These are phyloP conservation scores for Neosilurus mollespiculum DNA, from an alignment of 2,797 vertebrate species.

Conservation along the genomic window DNA sequence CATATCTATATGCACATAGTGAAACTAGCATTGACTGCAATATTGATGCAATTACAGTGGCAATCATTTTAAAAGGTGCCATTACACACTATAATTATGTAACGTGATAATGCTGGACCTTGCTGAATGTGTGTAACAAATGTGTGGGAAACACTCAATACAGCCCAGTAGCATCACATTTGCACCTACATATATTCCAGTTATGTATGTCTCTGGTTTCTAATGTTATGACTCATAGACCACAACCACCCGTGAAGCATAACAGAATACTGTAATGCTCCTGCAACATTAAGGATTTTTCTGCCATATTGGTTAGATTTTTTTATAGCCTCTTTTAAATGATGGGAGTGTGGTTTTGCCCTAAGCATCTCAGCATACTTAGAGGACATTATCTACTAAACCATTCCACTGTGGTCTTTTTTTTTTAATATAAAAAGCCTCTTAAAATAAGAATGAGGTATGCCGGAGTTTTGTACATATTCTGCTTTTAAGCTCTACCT, in stretches of 20 bases:
- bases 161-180: not conserved
- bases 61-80: not conserved
- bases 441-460: not conserved
- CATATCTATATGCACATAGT: not conserved
- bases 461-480: not conserved
- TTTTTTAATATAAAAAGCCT: not conserved
- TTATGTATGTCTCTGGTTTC: constrained; percentile 31
- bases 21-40: not conserved
- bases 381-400: not conserved
- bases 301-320: not conserved
- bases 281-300: constrained; percentile 9
- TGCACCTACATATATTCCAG: constrained; percentile 17
- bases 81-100: constrained; percentile 2
- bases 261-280: not conserved
- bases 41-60: not conserved
- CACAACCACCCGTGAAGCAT: constrained; percentile 10
- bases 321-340: not conserved
- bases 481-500: too few relatives aligned
- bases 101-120: constrained; percentile 5
- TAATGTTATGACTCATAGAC: constrained; percentile 4
- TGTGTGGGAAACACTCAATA: constrained; percentile 12
- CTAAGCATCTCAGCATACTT: not conserved
- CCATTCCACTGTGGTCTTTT: not conserved
- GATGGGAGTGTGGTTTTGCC: not conserved
- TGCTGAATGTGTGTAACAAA: constrained; percentile 17